phyloP scores from a whole-genome alignment of 64 coral and sea anemone species.

The Anthopleura sola region DNA sequence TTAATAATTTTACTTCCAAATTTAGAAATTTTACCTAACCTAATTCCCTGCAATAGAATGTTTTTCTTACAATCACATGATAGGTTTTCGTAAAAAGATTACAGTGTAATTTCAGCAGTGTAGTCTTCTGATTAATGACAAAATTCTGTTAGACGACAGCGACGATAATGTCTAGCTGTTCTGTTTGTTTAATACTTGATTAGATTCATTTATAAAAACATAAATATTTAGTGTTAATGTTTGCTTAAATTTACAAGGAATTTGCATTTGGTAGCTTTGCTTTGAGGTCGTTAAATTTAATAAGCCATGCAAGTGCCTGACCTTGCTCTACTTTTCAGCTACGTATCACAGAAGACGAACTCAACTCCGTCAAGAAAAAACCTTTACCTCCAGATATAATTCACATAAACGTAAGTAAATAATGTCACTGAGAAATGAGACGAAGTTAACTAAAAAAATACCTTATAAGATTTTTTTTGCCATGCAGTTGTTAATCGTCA shows the following conservation, averaged over 20 bases:
- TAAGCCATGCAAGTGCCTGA: background rate
- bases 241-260: background rate
- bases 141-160: background rate
- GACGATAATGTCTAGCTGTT: background rate
- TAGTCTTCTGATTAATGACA: too few species aligned
- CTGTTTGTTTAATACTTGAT: background rate
- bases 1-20: too few species aligned
- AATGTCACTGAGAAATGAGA: background rate
- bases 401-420: slow-evolving; percentile 4
- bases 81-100: too few species aligned
- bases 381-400: slow-evolving; percentile 11
- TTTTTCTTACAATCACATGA: too few species aligned
- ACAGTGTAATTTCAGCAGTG: too few species aligned
- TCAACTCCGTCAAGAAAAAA: background rate
- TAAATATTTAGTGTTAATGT: background rate
- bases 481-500: too few species aligned
- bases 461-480: background rate
- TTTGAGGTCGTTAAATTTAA: background rate
- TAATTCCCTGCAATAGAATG: background rate
- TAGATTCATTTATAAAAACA: slow-evolving; percentile 6
- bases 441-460: background rate
- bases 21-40: too few species aligned
- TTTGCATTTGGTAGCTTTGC: background rate
- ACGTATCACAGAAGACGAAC: background rate
- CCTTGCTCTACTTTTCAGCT: background rate